phyloP scores from a whole-genome alignment of 2,888 invertebrate genomes.

The Watsonalla cultraria region DNA sequence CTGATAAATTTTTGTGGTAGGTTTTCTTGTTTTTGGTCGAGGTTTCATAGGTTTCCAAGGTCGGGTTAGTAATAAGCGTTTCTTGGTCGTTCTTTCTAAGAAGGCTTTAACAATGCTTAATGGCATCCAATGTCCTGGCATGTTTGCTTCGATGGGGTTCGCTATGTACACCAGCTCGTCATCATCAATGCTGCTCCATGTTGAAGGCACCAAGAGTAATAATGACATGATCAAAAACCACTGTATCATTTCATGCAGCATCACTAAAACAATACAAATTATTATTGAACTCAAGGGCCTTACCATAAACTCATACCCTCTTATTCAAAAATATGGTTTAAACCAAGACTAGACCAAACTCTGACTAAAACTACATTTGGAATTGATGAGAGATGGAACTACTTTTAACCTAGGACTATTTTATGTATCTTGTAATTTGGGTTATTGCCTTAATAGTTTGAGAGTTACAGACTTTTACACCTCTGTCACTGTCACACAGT shows the following conservation, averaged over 20 bases:
- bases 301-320: too few species aligned
- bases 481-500: too few species aligned
- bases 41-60: neutral
- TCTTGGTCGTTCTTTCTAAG: constrained; percentile 8
- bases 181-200: constrained; percentile 22
- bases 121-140: constrained; percentile 54
- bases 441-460: too few species aligned
- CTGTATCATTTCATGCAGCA: constrained; percentile 11
- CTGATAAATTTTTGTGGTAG: neutral
- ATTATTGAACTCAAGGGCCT: too few species aligned
- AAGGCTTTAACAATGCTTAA: constrained; percentile 36
- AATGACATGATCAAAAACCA: constrained; percentile 7
- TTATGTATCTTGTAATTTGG: too few species aligned
- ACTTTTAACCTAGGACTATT: too few species aligned
- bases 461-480: too few species aligned
- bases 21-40: neutral
- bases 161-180: constrained; percentile 43
- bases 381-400: too few species aligned
- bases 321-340: too few species aligned
- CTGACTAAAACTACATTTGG: too few species aligned
- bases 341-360: too few species aligned
- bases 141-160: constrained; percentile 45
- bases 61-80: neutral
- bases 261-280: constrained; percentile 19
- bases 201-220: neutral